phyloP scores from a whole-genome alignment of 2,113 vertebrate species.

The Rhinogobius similis region DNA sequence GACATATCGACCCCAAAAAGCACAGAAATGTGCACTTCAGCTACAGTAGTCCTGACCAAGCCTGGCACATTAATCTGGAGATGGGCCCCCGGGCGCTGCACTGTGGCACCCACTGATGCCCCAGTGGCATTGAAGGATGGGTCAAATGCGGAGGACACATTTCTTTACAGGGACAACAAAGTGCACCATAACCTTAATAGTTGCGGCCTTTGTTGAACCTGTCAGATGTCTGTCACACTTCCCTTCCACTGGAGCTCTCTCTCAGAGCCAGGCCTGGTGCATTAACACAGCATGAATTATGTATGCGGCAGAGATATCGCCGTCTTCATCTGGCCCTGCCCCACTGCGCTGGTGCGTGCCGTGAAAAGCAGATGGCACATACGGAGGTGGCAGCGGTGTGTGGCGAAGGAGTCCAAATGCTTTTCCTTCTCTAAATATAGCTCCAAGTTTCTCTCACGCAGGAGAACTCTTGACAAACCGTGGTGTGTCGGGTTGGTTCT shows the following conservation, averaged over 20 bases:
- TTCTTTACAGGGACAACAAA: no score
- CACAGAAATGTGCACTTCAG: no score
- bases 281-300: conserved; percentile 54
- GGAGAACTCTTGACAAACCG: background rate
- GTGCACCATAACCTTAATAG: no score
- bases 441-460: no score
- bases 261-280: conserved; percentile 36
- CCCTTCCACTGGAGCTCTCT: conserved; percentile 15
- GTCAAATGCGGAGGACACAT: no score
- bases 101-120: no score
- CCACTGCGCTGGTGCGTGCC: conserved; percentile 41
- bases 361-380: conserved; percentile 67
- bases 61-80: no score
- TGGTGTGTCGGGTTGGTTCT: background rate
- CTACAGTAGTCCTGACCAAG: no score
- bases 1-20: no score
- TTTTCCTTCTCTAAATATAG: conserved; percentile 7
- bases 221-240: background rate
- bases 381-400: conserved; percentile 60
- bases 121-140: no score
- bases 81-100: no score
- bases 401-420: conserved; percentile 22
- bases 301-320: conserved; percentile 64
- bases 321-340: conserved; percentile 44
- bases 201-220: background rate